Evolutionary conservation across 1,140 invertebrate genomes (phyloP).

Genomic region (Megalonaias nervosa): DNA sequence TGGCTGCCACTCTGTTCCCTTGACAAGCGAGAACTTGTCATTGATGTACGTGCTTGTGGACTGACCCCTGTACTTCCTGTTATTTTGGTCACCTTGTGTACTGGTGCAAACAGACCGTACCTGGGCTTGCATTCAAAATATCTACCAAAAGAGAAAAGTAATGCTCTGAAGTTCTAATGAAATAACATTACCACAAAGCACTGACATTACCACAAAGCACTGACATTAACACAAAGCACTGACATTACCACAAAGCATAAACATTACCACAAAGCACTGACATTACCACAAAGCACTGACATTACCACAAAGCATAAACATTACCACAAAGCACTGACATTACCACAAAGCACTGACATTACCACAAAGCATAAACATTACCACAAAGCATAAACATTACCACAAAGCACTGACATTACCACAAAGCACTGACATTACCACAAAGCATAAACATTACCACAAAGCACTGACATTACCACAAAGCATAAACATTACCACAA

Average conservation of each 20-base stretch:
- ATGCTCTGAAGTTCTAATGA: slow-evolving; percentile 49
- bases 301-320: too few relatives aligned
- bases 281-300: neutral
- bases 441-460: too few relatives aligned
- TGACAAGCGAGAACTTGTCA: slow-evolving; percentile 74
- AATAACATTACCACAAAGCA: neutral
- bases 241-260: too few relatives aligned
- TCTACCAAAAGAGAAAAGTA: slow-evolving; percentile 73
- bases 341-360: too few relatives aligned
- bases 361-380: too few relatives aligned
- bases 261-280: too few relatives aligned
- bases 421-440: too few relatives aligned
- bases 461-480: too few relatives aligned
- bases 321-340: too few relatives aligned
- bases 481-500: neutral
- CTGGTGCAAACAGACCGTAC: slow-evolving; percentile 93
- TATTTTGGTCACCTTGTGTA: slow-evolving; percentile 73
- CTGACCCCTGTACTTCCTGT: slow-evolving; percentile 33
- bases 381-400: neutral
- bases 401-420: neutral
- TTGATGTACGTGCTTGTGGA: slow-evolving; percentile 52
- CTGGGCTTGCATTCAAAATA: slow-evolving; percentile 95
- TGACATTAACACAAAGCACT: too few relatives aligned
- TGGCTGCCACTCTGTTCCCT: slow-evolving; percentile 75
- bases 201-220: too few relatives aligned